These are phyloP conservation scores for Mormoops blainvillei DNA, from an alignment of 2,113 vertebrate species.

Conservation along the genomic window DNA sequence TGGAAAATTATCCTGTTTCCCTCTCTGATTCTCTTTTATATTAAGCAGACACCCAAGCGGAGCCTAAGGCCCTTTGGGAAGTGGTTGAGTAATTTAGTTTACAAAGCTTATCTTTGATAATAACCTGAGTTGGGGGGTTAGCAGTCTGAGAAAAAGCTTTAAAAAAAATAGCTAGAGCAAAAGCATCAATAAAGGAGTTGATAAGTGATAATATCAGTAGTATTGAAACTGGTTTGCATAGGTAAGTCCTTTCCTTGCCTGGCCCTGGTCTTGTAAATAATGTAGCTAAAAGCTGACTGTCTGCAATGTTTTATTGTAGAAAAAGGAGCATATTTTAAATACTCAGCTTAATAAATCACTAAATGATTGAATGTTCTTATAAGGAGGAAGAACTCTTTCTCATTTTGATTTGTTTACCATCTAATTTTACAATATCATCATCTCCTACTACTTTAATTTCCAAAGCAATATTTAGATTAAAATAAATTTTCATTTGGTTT, in stretches of 20 bases:
- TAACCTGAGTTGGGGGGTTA: not conserved
- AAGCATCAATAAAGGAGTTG: not conserved
- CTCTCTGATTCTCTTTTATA: not conserved
- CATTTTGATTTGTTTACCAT: slow-evolving; percentile 26
- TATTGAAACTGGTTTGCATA: slow-evolving; percentile 17
- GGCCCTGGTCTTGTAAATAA: not conserved
- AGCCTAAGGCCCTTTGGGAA: not conserved
- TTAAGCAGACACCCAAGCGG: not conserved
- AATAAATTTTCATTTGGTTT: slow-evolving; percentile 47
- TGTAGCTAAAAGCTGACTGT: slow-evolving; percentile 8
- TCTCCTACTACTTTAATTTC: slow-evolving; percentile 18
- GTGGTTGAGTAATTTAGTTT: slow-evolving; percentile 27
- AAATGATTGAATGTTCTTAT: not conserved
- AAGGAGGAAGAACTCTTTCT: slow-evolving; percentile 38
- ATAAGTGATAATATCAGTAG: not conserved
- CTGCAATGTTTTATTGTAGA: not conserved
- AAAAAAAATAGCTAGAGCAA: not conserved
- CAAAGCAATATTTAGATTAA: slow-evolving; percentile 34
- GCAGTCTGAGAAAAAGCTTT: not conserved
- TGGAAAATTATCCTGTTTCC: not conserved
- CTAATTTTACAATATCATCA: slow-evolving; percentile 17
- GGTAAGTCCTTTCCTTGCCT: slow-evolving; percentile 9
- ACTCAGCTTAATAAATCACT: slow-evolving; percentile 40
- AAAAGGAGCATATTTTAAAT: slow-evolving; percentile 23
- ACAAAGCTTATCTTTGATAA: slow-evolving; percentile 12